phyloP scores from a whole-genome alignment of 2,797 vertebrate species.

The Etheostoma nigrum region DNA sequence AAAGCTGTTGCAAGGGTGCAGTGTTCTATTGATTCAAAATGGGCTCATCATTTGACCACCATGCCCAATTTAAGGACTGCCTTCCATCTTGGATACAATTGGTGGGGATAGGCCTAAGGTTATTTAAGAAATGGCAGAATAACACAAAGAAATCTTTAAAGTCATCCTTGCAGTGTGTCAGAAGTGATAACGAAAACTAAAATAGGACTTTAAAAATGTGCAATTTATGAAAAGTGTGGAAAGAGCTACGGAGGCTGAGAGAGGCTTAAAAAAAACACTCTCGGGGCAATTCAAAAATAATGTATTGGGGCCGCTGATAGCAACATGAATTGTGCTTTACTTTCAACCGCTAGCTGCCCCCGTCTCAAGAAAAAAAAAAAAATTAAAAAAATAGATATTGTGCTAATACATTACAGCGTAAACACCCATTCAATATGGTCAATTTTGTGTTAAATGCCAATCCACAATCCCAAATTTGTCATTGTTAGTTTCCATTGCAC shows the following conservation, averaged over 20 bases:
- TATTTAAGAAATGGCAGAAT: conserved; percentile 62
- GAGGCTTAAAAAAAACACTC: not conserved
- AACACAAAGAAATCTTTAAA: conserved; percentile 43
- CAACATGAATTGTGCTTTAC: not conserved
- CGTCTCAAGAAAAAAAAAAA: not conserved
- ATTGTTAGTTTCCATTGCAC: not conserved
- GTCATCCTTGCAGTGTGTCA: conserved; percentile 18
- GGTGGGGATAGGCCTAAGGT: conserved; percentile 19
- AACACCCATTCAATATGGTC: not conserved
- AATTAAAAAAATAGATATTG: not conserved
- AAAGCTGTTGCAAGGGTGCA: conserved; percentile 67
- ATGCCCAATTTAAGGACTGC: conserved; percentile 63
- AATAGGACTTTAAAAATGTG: conserved; percentile 18
- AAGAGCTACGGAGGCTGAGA: not conserved
- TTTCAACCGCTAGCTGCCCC: not conserved
- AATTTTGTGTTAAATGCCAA: not conserved
- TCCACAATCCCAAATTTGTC: not conserved
- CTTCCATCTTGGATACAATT: conserved; percentile 57
- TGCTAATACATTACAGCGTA: not conserved
- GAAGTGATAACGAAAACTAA: conserved; percentile 19
- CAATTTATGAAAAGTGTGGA: conserved; percentile 4
- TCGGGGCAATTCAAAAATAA: not conserved
- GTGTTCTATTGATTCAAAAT: conserved; percentile 78
- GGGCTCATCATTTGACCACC: conserved; percentile 77
- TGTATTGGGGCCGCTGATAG: not conserved